phyloP scores from a whole-genome alignment of 2,113 vertebrate genomes.

The Poecilia latipinna region DNA sequence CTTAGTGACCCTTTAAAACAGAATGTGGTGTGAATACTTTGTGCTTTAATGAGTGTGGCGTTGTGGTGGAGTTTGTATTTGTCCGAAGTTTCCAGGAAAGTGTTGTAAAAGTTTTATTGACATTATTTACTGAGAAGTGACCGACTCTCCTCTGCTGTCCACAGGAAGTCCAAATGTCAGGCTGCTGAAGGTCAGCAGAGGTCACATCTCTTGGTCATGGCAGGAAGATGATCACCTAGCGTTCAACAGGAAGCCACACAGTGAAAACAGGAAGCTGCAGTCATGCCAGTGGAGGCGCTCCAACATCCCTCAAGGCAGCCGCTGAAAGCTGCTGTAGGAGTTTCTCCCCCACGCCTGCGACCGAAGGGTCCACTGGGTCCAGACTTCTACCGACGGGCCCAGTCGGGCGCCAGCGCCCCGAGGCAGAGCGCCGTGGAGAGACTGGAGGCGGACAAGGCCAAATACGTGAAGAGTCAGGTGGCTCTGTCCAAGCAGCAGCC shows the following conservation, averaged over 20 bases:
- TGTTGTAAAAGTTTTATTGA: slow-evolving; percentile 1
- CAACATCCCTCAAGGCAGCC: slow-evolving; percentile 51
- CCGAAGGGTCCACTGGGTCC: slow-evolving; percentile 85
- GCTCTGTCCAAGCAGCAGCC: slow-evolving; percentile 85
- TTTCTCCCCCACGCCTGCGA: slow-evolving; percentile 81
- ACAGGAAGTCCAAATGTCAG: slow-evolving; percentile 37
- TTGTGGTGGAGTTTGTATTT: slow-evolving; percentile 27
- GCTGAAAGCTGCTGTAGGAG: slow-evolving; percentile 56
- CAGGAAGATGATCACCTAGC: not conserved
- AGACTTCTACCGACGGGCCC: slow-evolving; percentile 64
- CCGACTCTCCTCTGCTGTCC: slow-evolving; percentile 29
- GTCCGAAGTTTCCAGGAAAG: not conserved
- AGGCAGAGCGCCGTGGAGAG: slow-evolving; percentile 89
- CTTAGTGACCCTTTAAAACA: no score
- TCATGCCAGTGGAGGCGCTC: slow-evolving; percentile 76
- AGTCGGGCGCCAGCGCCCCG: slow-evolving; percentile 27
- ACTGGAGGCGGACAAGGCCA: slow-evolving; percentile 91
- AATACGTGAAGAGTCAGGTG: slow-evolving; percentile 93
- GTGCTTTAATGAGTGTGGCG: not conserved
- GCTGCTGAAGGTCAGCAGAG: slow-evolving; percentile 7
- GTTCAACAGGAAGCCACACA: not conserved
- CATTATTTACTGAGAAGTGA: slow-evolving; percentile 11
- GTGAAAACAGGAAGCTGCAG: not conserved
- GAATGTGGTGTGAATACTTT: not conserved
- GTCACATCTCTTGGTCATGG: not conserved